A percentile compares a stretch with the other conserved stretches of the same genome.
Conservation (phyloP, 2,888 invertebrate species). For the Rhyacophila evoluta region DNA sequence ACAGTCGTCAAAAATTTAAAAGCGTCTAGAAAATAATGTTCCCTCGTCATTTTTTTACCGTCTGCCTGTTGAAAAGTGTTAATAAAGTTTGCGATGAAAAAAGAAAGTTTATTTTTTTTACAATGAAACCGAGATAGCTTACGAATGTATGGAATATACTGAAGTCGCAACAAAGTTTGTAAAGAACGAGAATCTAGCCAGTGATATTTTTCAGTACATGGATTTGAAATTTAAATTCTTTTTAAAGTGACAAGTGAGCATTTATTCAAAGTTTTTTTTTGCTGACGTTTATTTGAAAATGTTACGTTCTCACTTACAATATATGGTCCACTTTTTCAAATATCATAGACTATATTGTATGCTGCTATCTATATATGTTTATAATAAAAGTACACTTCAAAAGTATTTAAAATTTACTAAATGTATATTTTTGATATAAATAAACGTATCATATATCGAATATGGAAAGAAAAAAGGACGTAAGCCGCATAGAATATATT, state of each 20-base stretch:
- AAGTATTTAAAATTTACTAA: too few relatives aligned
- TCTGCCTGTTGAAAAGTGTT: slow-evolving; percentile 1
- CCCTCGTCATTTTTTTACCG: slow-evolving; percentile 5
- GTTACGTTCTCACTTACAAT: neutral
- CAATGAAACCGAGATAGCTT: neutral
- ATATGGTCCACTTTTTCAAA: too few relatives aligned
- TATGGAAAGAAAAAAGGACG: too few relatives aligned
- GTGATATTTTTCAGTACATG: slow-evolving; percentile 4
- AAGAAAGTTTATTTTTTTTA: neutral
- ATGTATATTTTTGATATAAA: too few relatives aligned
- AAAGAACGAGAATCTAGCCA: neutral
- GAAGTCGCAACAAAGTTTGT: neutral
- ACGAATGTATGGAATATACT: neutral
- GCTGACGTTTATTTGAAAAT: neutral
- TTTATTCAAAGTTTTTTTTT: neutral
- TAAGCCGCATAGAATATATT: too few relatives aligned
- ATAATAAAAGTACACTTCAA: too few relatives aligned
- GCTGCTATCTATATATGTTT: too few relatives aligned
- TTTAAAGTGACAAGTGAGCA: neutral
- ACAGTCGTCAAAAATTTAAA: slow-evolving; percentile 13
- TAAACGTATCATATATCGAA: too few relatives aligned
- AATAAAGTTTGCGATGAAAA: slow-evolving; percentile 9
- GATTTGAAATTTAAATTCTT: slow-evolving; percentile 15
- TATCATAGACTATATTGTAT: too few relatives aligned
- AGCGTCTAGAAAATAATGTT: slow-evolving; percentile 19